Conservation (phyloP, 92 coral and sea anemone species). For the Palythoa heliodiscus region DNA sequence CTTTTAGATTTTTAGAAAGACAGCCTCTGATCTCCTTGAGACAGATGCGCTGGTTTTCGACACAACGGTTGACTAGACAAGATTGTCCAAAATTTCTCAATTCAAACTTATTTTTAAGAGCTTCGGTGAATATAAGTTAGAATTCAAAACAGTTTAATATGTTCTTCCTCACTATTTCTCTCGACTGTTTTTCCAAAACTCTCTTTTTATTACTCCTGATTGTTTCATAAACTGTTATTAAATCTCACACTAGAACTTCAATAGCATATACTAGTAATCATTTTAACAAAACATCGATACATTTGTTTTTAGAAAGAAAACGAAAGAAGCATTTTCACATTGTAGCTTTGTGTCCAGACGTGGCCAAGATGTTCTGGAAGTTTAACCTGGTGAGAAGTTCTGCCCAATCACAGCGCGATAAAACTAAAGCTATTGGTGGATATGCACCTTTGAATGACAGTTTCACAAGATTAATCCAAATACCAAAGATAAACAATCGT, state of each 20-base stretch:
- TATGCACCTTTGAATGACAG: constrained; percentile 18
- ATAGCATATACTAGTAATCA: not conserved
- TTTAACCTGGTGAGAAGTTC: constrained; percentile 11
- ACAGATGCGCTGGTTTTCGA: constrained; percentile 11
- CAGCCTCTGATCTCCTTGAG: constrained; percentile 7
- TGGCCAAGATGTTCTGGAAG: constrained; percentile 34
- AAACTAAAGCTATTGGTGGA: constrained; percentile 20
- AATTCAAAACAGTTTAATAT: not conserved
- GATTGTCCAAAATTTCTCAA: not conserved
- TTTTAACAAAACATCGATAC: not conserved
- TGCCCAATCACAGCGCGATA: constrained; percentile 13
- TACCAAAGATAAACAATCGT: constrained; percentile 11
- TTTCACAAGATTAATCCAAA: constrained; percentile 29
- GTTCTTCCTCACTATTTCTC: not conserved
- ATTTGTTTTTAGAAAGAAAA: not conserved
- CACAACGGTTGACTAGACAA: constrained; percentile 13
- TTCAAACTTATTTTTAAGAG: not conserved
- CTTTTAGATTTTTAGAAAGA: not conserved
- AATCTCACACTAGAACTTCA: not conserved
- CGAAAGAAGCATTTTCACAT: not conserved
- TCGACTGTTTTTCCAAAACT: not conserved
- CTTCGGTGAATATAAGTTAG: not conserved
- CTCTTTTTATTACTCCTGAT: not conserved
- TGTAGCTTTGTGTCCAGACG: constrained; percentile 18
- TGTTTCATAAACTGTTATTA: not conserved